Conservation (phyloP, 2,797 vertebrate species). For the Halcyon badia region DNA sequence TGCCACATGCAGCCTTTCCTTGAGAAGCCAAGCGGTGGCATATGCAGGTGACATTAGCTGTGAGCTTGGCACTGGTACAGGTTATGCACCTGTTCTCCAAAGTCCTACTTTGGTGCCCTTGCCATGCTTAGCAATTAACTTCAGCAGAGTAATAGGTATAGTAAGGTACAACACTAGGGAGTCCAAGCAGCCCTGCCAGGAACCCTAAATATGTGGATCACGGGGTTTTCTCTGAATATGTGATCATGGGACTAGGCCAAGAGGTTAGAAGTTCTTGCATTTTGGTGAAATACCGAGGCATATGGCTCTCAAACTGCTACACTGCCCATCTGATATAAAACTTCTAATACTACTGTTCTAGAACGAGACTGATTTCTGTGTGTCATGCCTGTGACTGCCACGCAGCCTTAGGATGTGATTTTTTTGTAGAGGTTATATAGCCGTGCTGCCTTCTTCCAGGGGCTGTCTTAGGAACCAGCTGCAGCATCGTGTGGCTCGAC, state of each 20-base stretch:
- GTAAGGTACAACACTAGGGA: neutral
- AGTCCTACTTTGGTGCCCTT: neutral
- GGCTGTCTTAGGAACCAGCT: neutral
- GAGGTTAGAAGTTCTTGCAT: neutral
- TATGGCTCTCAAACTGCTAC: neutral
- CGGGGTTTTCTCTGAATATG: neutral
- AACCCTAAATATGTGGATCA: neutral
- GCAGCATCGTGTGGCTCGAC: neutral
- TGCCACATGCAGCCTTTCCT: neutral
- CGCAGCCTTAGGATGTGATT: accelerated
- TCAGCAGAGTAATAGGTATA: neutral
- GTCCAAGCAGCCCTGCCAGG: neutral
- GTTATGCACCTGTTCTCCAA: neutral
- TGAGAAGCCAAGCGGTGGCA: neutral
- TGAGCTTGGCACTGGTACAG: neutral
- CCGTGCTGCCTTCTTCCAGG: neutral
- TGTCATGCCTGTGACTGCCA: neutral
- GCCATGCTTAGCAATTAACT: neutral
- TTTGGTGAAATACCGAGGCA: neutral
- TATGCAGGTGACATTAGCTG: neutral
- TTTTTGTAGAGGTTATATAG: neutral
- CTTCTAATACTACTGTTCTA: neutral
- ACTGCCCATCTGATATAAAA: neutral
- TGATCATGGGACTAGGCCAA: neutral
- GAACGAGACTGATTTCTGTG: neutral